Conservation (phyloP, 2,888 invertebrate genomes). For the Synergus japonicus region DNA sequence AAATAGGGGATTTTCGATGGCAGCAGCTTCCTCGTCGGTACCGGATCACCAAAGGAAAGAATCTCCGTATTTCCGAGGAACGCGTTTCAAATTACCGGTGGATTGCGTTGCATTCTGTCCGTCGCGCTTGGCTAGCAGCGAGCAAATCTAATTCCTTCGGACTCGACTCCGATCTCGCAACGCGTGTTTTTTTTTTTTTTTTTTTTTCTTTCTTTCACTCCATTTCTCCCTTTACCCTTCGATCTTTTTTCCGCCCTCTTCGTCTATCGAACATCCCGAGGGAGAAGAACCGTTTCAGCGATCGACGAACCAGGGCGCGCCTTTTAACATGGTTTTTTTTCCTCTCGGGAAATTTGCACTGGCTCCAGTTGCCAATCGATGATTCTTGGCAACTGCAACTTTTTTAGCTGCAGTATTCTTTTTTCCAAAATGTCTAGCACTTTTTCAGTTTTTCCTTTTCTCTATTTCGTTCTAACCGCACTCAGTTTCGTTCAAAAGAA, state of each 20-base stretch:
- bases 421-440: not conserved
- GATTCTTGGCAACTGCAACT: slow-evolving; percentile 36
- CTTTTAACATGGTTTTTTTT: slow-evolving; percentile 40
- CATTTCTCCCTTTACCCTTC: slow-evolving; percentile 16
- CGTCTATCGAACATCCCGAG: slow-evolving; percentile 28
- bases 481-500: not conserved
- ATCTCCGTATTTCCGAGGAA: slow-evolving; percentile 69
- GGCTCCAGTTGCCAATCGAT: slow-evolving; percentile 40
- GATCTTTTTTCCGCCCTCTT: slow-evolving; percentile 33
- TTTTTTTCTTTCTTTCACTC: slow-evolving; percentile 20
- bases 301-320: slow-evolving; percentile 39
- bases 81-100: slow-evolving; percentile 73
- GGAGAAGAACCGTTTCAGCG: slow-evolving; percentile 38
- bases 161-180: slow-evolving; percentile 50
- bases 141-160: slow-evolving; percentile 72
- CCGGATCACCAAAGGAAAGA: slow-evolving; percentile 65
- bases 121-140: slow-evolving; percentile 72
- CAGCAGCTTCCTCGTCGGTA: slow-evolving; percentile 34
- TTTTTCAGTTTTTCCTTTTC: not conserved
- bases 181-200: slow-evolving; percentile 35
- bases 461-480: not conserved
- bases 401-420: slow-evolving; percentile 25
- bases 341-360: slow-evolving; percentile 42
- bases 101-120: slow-evolving; percentile 74
- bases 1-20: slow-evolving; percentile 37